These are phyloP conservation scores for Columba guinea DNA, from an alignment of 2,797 vertebrate species.

Conservation along the genomic window DNA sequence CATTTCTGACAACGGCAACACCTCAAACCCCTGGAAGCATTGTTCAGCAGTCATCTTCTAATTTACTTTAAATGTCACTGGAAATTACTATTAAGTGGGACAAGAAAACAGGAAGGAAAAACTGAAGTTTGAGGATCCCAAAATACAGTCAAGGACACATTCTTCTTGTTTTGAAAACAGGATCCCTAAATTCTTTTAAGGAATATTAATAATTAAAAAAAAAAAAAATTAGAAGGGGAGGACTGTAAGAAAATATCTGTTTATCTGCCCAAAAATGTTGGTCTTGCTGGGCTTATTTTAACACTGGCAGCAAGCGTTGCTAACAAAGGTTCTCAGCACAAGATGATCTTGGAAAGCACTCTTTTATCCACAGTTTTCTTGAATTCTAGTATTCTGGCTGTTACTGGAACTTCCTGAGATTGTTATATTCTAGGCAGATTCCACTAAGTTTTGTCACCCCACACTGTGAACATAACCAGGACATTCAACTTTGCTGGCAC, in stretches of 20 bases:
- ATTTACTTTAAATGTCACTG: conserved; percentile 18
- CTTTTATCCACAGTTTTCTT: not conserved
- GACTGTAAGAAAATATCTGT: not conserved
- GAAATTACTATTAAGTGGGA: not conserved
- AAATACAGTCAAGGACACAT: not conserved
- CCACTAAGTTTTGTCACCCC: not conserved
- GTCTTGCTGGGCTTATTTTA: not conserved
- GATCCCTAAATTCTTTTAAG: not conserved
- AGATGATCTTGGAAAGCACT: not conserved
- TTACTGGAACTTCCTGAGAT: not conserved
- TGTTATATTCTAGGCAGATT: not conserved
- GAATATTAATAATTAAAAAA: not conserved
- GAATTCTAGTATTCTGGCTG: not conserved
- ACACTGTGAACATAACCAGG: not conserved
- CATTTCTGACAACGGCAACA: conserved; percentile 34
- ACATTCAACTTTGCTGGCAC: not conserved
- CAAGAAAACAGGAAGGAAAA: not conserved
- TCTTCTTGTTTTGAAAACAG: not conserved
- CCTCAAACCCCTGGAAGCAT: not conserved
- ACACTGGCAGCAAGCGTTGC: not conserved
- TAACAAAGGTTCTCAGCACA: not conserved
- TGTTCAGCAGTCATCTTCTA: not conserved
- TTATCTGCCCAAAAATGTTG: not conserved
- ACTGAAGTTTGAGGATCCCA: not conserved
- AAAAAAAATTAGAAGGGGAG: not conserved